Conservation (phyloP, 2,113 vertebrate genomes). For the Aegypius monachus region DNA sequence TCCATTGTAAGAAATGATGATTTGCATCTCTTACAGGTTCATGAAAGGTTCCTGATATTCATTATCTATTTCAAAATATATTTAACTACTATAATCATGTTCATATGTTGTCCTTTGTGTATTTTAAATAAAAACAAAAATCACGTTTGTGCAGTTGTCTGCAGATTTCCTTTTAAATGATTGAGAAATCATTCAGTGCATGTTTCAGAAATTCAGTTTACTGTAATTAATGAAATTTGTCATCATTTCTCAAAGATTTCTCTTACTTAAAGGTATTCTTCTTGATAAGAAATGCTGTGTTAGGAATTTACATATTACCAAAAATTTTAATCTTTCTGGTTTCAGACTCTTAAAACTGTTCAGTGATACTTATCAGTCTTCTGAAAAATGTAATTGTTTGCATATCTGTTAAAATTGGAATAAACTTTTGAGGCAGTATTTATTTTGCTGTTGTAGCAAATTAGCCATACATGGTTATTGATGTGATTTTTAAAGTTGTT, state of each 20-base stretch:
- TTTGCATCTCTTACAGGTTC: neutral
- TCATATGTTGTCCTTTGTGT: neutral
- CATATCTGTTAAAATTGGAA: neutral
- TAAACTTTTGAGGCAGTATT: neutral
- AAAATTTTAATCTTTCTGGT: neutral
- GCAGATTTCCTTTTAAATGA: neutral
- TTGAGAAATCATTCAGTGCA: neutral
- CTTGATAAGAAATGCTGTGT: neutral
- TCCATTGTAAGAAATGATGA: neutral
- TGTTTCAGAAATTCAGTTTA: neutral
- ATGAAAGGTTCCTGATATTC: neutral
- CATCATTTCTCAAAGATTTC: neutral
- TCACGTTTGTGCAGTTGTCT: neutral
- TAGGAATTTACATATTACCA: neutral
- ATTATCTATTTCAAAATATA: neutral
- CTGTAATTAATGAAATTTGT: neutral
- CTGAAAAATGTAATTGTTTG: neutral
- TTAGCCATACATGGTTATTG: neutral
- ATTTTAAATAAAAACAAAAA: neutral
- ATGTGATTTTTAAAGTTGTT: neutral
- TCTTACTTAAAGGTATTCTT: neutral
- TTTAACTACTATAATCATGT: neutral
- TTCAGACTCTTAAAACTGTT: neutral
- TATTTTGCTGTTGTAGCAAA: neutral
- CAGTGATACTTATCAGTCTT: neutral